Percentiles rank a stretch among this genome's conserved stretches.
Conservation (phyloP, 2,797 vertebrate genomes). For the Acanthiza pusilla region DNA sequence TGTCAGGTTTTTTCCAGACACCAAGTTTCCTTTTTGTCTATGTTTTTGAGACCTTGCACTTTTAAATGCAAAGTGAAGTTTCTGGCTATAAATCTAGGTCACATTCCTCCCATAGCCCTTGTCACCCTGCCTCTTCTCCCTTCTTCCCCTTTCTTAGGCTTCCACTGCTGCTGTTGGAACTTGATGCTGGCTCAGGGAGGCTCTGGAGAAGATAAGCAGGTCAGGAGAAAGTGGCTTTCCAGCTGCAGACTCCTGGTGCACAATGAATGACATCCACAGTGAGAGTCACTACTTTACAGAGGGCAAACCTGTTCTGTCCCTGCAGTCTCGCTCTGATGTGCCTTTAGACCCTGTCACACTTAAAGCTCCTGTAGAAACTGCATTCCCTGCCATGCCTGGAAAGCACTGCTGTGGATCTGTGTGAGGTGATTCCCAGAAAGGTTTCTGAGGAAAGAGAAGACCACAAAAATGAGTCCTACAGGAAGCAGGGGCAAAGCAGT, state of each 20-base stretch:
- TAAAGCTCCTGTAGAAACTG: not conserved
- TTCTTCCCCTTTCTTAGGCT: not conserved
- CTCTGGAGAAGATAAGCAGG: not conserved
- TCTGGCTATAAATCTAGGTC: not conserved
- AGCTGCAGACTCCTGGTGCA: not conserved
- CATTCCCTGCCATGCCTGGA: not conserved
- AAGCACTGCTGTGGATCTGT: not conserved
- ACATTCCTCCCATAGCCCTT: not conserved
- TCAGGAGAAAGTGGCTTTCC: not conserved
- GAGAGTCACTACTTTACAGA: not conserved
- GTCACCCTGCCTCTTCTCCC: not conserved
- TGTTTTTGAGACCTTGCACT: not conserved
- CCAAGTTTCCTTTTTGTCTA: not conserved
- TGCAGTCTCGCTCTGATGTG: rapidly evolving
- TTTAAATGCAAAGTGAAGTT: not conserved
- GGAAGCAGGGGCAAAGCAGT: not conserved
- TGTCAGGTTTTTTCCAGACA: not conserved
- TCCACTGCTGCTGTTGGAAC: not conserved
- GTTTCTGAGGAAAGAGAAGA: not conserved
- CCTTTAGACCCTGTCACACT: not conserved
- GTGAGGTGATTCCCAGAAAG: not conserved
- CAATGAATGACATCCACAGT: not conserved
- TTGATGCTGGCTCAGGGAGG: not conserved
- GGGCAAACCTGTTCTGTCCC: not conserved
- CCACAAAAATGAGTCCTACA: not conserved